Conservation (phyloP, 2,888 invertebrate genomes). For the Drosophila nr. perissopoda region DNA sequence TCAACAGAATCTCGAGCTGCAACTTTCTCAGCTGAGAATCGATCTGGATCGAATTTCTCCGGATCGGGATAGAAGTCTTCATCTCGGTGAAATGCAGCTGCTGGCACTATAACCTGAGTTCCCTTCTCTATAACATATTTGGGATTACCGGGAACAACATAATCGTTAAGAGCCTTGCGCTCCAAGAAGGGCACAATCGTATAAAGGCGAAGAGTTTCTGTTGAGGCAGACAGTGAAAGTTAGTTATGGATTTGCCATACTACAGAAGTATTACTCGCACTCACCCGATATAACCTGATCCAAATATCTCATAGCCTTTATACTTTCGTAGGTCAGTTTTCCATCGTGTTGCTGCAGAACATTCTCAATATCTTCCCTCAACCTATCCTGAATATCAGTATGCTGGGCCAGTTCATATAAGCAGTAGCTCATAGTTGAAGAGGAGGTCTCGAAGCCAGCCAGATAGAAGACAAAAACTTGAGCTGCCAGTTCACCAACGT, state of each 20-base stretch:
- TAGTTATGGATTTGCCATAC: neutral
- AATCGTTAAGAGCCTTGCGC: constrained; percentile 86
- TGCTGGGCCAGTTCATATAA: constrained; percentile 85
- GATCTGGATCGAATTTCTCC: constrained; percentile 87
- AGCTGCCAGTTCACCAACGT: constrained; percentile 85
- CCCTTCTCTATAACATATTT: constrained; percentile 85
- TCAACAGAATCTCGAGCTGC: constrained; percentile 84
- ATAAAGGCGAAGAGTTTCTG: constrained; percentile 87
- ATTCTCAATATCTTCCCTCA: constrained; percentile 84
- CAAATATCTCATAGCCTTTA: constrained; percentile 85
- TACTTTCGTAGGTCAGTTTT: constrained; percentile 82
- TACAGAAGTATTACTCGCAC: neutral
- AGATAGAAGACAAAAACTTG: constrained; percentile 86
- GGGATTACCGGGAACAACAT: constrained; percentile 85
- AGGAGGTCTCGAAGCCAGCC: constrained; percentile 86
- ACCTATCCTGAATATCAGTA: constrained; percentile 84
- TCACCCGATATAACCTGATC: constrained; percentile 85
- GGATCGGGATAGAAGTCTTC: constrained; percentile 86
- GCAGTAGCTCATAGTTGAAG: constrained; percentile 85
- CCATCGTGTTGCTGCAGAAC: constrained; percentile 82
- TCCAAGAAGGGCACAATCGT: constrained; percentile 86
- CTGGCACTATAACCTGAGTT: constrained; percentile 67
- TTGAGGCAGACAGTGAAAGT: constrained; percentile 1
- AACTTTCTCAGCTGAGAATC: constrained; percentile 87
- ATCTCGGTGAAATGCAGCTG: constrained; percentile 87